Evolutionary conservation across 2,797 vertebrate species (phyloP), one percentile per base, ranked within the genome.

Genomic region (Coreius guichenoti): DNA sequence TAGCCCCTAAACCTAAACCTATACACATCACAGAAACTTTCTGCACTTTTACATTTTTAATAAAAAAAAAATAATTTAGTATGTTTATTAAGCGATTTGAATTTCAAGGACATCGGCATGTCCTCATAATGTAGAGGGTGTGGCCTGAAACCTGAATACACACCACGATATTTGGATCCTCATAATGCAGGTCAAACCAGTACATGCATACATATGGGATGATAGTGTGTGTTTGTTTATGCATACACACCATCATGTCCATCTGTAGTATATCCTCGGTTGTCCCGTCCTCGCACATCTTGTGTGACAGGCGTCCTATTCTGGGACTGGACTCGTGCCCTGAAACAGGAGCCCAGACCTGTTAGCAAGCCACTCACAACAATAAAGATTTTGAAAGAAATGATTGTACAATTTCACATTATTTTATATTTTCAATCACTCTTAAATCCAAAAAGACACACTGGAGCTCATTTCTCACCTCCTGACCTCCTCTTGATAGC

Each of bases 401-500:
- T 63, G 54, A 21, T 54, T 67, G 16, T 61, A 23, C 45, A 79
- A 26, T 54, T 65, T 68, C 49, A 74, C 69, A 14, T 63, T 47
- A 43, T 9, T 13, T n/a, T 33, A 11, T 14, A 33, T 0, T 0
- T 65, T 16, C 33, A 47, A 43, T 49, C 19, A 33, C 17, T 76
- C 90, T 90, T 33, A 74, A 39, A 82, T 33, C n/a, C 17, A 17
- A 78, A 43, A 43, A 21, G 17, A 54, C 16, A 43, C 33, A 58
- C 4, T n/a, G 8, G 12, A 29, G 9, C 61, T 81, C 23, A 33
- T 33, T 31, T 65, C 77, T 80, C 56, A 80, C 77, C 77, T 85
- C 94, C 87, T 94, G 85, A 93, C 88, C 89, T 95, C 92, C 7
- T 93, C 90, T 56, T 93, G 67, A 81, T 95, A 94, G 78, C 36